Evolutionary conservation across 2,797 vertebrate genomes (phyloP), one percentile per base, ranked within the genome.

Genomic region (Sebastes kiyomatsui): DNA sequence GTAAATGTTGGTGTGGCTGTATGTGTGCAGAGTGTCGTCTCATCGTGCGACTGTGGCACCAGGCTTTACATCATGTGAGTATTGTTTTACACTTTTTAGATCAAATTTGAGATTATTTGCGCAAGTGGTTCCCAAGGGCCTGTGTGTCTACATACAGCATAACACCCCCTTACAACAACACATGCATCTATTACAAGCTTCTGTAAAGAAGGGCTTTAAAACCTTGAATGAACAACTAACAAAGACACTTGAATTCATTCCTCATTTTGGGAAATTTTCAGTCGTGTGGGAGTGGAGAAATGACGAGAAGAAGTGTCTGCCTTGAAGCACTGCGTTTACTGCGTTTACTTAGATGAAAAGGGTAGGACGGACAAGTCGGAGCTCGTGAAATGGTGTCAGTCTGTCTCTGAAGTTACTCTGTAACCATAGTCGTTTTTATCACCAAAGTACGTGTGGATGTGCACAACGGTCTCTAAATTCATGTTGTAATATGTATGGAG

Each of bases 381-480:
- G 88, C 92, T 87, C 6, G 89, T 90, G 35, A 81, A 88, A 79
- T 25, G 22, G 76, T 92, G 78, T 87, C 75, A 59, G 75, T 90
- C 68, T 79, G 77, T 89, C 67, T 83, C 62, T 90, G 67, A 82
- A 85, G 75, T 89, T 79, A 80, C 77, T 86, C 52, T 77, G 66
- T 81, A 83, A 84, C 82, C 66, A 32, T 82, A 73, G 76, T 85
- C 16, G 16, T 90, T 93, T 92, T 92, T 85, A 91, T 88, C 91
- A 93, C 91, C 92, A 93, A 93, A 94, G 87, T 86, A 72, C 79
- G 65, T 83, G 78, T 88, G 66, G 82, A 75, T 74, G 80, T 90
- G 82, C 76, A 82, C 77, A 67, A 35, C 14, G 46, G 80, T 84
- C 75, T 77, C 14, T 65, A 75, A 67, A 86, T 67, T 84, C 54